Evolutionary conservation across 2,113 vertebrate species (phyloP), one percentile per base, ranked within the genome.

Genomic region (Takifugu bimaculatus): DNA sequence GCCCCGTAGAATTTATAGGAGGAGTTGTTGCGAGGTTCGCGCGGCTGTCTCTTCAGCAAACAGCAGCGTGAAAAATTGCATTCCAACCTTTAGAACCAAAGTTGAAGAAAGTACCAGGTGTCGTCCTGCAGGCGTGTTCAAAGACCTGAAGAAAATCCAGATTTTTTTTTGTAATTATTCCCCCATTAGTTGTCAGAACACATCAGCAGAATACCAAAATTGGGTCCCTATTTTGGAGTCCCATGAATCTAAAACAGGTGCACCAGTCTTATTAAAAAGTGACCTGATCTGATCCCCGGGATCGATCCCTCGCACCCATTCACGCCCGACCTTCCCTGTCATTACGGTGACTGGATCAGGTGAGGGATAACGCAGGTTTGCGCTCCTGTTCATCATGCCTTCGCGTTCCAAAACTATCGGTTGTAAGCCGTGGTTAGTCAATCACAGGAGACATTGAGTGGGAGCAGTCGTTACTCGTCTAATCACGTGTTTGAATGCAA

Each of bases 401-500:
- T 35, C 55, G 43, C 57, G 57, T 57, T 59, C 48, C 59, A 55
- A 26, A 20, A 10, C 54, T n/a, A 66, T 50, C 55, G 48, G 39
- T 11, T 25, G 27, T 28, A 27, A 56, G 20, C 7, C 27, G 57
- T 15, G 53, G 47, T 39, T 28, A 43, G 27, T 60, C 63, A 39
- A 35, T 75, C 27, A 15, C 44, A 57, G 50, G 66, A 55, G 66
- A 63, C 62, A 54, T 15, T 2, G 13, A n/a, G 28, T 44, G 13
- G 28, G 4, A 29, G 43, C 42, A 55, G 78, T 68, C 67, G 65
- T 45, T 53, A 67, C 43, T 56, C 15, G 13, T 61, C 60, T 56
- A 51, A 48, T 42, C 29, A 13, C 45, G 20, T 27, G 50, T 73
- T 64, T 73, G 66, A 77, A 71, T 65, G 54, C 47, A 77, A 71